Conservation (phyloP, 2,113 vertebrate species). For the Calonectris borealis region DNA sequence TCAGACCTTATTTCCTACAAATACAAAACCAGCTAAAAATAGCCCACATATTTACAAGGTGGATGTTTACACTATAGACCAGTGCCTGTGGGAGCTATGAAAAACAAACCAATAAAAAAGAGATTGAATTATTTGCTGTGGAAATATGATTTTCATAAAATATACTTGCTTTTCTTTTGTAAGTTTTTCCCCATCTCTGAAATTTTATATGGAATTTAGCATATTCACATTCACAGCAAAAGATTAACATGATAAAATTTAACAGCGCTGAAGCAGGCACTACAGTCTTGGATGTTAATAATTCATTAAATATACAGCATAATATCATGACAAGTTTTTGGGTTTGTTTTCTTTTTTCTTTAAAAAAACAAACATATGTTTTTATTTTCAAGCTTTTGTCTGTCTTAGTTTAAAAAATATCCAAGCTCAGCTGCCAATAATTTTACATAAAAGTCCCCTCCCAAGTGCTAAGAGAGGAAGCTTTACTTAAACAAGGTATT, state of each 20-base stretch:
- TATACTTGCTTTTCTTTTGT: not conserved
- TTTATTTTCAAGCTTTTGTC: not conserved
- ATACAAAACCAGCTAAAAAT: not conserved
- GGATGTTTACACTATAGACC: not conserved
- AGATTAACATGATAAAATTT: slow-evolving; percentile 54
- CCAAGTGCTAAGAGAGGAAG: not conserved
- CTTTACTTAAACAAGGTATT: not conserved
- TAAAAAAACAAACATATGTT: not conserved
- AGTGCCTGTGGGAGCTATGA: slow-evolving; percentile 24
- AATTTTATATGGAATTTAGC: slow-evolving; percentile 51
- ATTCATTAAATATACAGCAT: slow-evolving; percentile 20
- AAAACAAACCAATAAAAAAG: slow-evolving; percentile 33
- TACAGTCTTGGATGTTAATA: slow-evolving; percentile 16
- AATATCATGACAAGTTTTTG: not conserved
- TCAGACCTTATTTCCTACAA: not conserved
- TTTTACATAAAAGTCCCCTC: not conserved
- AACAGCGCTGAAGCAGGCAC: not conserved
- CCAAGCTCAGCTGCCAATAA: not conserved
- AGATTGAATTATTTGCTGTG: slow-evolving; percentile 57
- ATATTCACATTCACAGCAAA: slow-evolving; percentile 35
- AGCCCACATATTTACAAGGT: not conserved
- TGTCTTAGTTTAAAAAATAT: not conserved
- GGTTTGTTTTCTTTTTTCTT: not conserved
- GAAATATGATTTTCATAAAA: slow-evolving; percentile 61
- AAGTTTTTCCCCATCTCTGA: not conserved